Evolutionary conservation across 2,888 invertebrate species (phyloP).

Genomic region (Heliconius charithonia): DNA sequence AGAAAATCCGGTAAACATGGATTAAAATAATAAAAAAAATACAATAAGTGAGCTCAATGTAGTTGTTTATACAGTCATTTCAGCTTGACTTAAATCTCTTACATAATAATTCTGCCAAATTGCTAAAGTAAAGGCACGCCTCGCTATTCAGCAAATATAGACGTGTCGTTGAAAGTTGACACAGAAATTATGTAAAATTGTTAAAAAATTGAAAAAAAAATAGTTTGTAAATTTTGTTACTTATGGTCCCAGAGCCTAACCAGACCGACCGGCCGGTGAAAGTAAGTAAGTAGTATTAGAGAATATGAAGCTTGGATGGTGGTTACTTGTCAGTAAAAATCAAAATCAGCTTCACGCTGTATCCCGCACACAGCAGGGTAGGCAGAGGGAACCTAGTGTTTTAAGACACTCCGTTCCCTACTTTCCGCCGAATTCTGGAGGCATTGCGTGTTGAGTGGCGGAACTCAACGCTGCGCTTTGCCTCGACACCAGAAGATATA

Average conservation of each 20-base stretch:
- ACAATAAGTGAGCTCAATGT: neutral
- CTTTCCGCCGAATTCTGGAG: too few relatives aligned
- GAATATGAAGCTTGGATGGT: too few relatives aligned
- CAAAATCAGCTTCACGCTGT: too few relatives aligned
- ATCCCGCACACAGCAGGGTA: too few relatives aligned
- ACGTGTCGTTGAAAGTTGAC: neutral
- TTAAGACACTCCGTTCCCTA: too few relatives aligned
- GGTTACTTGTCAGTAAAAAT: too few relatives aligned
- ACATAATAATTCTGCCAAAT: constrained; percentile 6
- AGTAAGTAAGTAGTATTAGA: too few relatives aligned
- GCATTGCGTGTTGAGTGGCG: too few relatives aligned
- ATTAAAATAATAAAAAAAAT: neutral
- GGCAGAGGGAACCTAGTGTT: too few relatives aligned
- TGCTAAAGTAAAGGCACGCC: constrained; percentile 4
- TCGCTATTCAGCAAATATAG: neutral
- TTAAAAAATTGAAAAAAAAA: neutral
- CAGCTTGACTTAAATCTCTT: neutral
- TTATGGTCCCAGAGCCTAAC: neutral
- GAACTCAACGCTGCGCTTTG: too few relatives aligned
- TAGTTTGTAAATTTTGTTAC: neutral
- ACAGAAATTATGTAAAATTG: neutral
- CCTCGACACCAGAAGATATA: neutral
- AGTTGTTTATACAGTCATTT: too few relatives aligned
- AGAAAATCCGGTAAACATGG: neutral
- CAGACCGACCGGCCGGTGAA: neutral